Evolutionary conservation across 2,888 invertebrate genomes (phyloP).

Genomic region (Gari tellinella): DNA sequence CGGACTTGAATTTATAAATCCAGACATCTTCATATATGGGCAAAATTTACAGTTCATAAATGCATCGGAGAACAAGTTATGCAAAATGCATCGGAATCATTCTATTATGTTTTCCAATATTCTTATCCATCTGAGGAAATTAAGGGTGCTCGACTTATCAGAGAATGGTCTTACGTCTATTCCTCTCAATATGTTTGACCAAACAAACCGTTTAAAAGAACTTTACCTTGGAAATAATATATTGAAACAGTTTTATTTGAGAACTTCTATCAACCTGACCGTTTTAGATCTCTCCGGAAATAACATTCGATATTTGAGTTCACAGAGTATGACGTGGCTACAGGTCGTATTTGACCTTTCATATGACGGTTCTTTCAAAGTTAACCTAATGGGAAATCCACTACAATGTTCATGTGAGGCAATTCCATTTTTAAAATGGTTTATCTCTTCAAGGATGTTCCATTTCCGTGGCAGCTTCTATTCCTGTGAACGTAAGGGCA

Average conservation of each 20-base stretch:
- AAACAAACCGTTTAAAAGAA: neutral
- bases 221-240: too few relatives aligned
- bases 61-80: neutral
- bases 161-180: neutral
- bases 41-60: neutral
- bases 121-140: neutral
- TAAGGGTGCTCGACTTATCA: neutral
- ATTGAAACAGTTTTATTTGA: too few relatives aligned
- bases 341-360: neutral
- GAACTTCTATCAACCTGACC: too few relatives aligned
- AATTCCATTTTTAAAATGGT: too few relatives aligned
- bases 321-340: neutral
- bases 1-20: conserved; percentile 2
- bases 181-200: neutral
- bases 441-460: too few relatives aligned
- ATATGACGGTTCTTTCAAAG: too few relatives aligned
- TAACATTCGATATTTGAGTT: neutral
- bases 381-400: too few relatives aligned
- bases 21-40: neutral
- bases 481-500: too few relatives aligned
- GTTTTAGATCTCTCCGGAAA: neutral
- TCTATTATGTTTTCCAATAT: neutral
- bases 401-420: too few relatives aligned
- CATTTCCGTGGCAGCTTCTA: too few relatives aligned
- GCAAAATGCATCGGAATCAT: neutral